These are phyloP conservation scores for Ostrea edulis DNA, from an alignment of 1,140 invertebrate species.

Conservation along the genomic window DNA sequence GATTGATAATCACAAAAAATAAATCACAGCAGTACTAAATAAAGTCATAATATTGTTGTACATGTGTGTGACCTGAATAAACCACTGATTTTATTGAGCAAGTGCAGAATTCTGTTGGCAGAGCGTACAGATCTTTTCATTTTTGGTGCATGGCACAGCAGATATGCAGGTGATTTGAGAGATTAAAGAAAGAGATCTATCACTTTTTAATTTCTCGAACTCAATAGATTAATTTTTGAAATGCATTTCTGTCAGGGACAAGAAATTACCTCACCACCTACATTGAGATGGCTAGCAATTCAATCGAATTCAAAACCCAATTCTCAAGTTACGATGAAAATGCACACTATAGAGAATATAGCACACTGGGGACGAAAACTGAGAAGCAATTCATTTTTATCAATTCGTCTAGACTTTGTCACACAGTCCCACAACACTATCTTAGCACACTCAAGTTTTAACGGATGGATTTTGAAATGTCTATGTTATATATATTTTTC, in stretches of 20 bases:
- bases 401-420: background rate
- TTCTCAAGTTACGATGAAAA: slow-evolving; percentile 17
- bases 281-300: slow-evolving; percentile 19
- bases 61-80: too few species aligned
- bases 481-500: background rate
- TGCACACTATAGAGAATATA: background rate
- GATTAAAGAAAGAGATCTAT: background rate
- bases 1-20: too few species aligned
- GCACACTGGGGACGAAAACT: background rate
- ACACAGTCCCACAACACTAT: background rate
- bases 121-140: background rate
- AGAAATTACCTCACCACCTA: background rate
- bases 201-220: background rate
- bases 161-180: background rate
- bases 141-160: background rate
- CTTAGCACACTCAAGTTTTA: background rate
- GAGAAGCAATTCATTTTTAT: slow-evolving; percentile 23
- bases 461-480: background rate
- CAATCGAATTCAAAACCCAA: background rate
- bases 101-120: too few species aligned
- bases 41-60: too few species aligned
- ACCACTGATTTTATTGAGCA: too few species aligned
- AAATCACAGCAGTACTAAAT: too few species aligned
- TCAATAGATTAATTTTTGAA: slow-evolving; percentile 12
- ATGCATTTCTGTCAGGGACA: background rate